phyloP scores from a whole-genome alignment of 1,140 invertebrate genomes.

The Mizuhopecten yessoensis region DNA sequence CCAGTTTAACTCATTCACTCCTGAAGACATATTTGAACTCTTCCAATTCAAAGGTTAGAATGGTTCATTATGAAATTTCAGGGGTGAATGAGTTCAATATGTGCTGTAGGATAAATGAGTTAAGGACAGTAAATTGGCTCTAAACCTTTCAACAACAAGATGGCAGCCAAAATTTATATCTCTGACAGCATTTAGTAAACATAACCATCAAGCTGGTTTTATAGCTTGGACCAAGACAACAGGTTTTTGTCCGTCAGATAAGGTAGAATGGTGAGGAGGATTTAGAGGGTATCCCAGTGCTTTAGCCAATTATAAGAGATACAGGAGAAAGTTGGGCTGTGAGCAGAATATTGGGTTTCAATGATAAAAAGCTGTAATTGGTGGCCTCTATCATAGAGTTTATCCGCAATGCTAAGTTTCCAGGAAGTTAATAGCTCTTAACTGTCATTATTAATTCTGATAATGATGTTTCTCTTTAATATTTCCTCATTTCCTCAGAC shows the following conservation, averaged over 20 bases:
- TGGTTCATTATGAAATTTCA: too few species aligned
- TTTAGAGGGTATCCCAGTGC: neutral
- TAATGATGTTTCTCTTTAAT: too few species aligned
- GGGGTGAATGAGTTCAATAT: too few species aligned
- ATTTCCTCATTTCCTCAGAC: too few species aligned
- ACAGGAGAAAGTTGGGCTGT: neutral
- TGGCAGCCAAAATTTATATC: constrained; percentile 4
- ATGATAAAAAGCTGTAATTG: neutral
- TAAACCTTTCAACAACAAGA: neutral
- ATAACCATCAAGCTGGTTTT: neutral
- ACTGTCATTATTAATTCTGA: too few species aligned
- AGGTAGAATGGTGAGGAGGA: neutral
- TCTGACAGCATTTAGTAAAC: neutral
- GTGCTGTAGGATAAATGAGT: too few species aligned
- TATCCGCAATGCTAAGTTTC: too few species aligned
- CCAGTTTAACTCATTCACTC: too few species aligned
- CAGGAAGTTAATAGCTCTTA: too few species aligned
- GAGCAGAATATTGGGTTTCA: neutral
- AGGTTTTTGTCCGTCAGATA: neutral
- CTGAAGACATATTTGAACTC: too few species aligned
- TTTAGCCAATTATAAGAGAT: neutral
- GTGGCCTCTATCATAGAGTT: too few species aligned
- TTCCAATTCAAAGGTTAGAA: too few species aligned
- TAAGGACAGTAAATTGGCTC: neutral
- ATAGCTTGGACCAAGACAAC: neutral